Conservation (phyloP, 1,140 invertebrate genomes). For the Drosophila funebris region DNA sequence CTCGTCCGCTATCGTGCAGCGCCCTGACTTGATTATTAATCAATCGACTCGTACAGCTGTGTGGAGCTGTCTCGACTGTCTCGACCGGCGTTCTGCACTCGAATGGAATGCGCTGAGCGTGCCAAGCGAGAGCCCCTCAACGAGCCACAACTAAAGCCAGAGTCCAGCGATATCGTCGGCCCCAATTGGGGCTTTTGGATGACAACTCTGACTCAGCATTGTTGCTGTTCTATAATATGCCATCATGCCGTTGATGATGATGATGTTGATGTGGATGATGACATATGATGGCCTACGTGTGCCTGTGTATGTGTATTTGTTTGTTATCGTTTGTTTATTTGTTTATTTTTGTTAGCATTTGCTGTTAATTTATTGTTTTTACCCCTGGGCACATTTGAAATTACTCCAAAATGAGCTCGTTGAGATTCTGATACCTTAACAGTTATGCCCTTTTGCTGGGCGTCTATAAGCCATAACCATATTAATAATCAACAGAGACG, state of each 20-base stretch:
- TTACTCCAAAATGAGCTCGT: constrained; percentile 25
- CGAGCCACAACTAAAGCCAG: constrained; percentile 14
- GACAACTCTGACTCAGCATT: constrained; percentile 62
- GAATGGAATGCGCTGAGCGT: constrained; percentile 60
- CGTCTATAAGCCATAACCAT: constrained; percentile 18
- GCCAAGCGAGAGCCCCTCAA: constrained; percentile 56
- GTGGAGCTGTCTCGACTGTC: constrained; percentile 21
- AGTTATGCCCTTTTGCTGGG: constrained; percentile 27
- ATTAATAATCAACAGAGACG: constrained; percentile 17
- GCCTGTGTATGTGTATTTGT: constrained; percentile 45
- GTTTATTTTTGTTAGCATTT: constrained; percentile 32
- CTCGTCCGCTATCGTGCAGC: not conserved
- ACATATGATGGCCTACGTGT: constrained; percentile 53
- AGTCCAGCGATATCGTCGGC: constrained; percentile 24
- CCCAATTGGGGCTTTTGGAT: constrained; percentile 45
- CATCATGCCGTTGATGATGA: constrained; percentile 60
- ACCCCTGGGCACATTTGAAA: constrained; percentile 30
- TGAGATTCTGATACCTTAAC: constrained; percentile 1
- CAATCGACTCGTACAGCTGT: constrained; percentile 29
- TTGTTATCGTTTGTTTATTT: constrained; percentile 60
- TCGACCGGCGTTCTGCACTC: constrained; percentile 70
- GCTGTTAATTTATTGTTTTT: constrained; percentile 44
- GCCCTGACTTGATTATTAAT: constrained; percentile 48
- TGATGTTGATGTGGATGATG: constrained; percentile 64
- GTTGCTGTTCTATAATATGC: constrained; percentile 38